Percentiles rank a stretch among this genome's conserved stretches.
phyloP scores from a whole-genome alignment of 2,113 vertebrate genomes.

The Dascyllus trimaculatus region DNA sequence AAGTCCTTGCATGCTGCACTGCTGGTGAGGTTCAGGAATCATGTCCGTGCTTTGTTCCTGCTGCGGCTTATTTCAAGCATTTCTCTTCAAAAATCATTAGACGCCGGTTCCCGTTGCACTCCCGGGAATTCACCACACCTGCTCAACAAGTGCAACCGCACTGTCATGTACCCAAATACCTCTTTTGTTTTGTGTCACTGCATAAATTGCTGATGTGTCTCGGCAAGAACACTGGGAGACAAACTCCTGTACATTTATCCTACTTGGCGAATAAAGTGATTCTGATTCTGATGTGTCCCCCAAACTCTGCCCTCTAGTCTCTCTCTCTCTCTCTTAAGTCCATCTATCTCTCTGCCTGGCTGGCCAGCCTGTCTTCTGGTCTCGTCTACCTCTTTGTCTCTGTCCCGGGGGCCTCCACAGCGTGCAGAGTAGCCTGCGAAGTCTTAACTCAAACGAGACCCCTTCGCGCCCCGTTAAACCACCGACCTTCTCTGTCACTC shows the following conservation, averaged over 20 bases:
- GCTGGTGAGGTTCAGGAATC: constrained; percentile 41
- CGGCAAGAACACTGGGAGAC: constrained; percentile 3
- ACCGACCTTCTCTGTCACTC: constrained; percentile 83
- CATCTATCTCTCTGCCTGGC: constrained; percentile 72
- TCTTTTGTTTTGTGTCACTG: constrained; percentile 36
- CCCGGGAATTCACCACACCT: constrained; percentile 33
- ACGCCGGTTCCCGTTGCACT: background rate
- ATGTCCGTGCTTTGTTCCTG: constrained; percentile 44
- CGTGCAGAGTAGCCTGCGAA: constrained; percentile 65
- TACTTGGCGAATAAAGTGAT: constrained; percentile 59
- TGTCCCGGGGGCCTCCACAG: constrained; percentile 66
- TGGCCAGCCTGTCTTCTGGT: constrained; percentile 65
- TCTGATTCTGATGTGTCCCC: constrained; percentile 63
- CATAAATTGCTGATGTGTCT: constrained; percentile 27
- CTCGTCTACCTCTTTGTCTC: constrained; percentile 71
- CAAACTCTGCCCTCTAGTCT: constrained; percentile 65
- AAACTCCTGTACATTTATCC: constrained; percentile 53
- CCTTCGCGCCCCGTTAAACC: constrained; percentile 79
- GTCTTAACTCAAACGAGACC: constrained; percentile 78
- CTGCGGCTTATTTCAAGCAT: constrained; percentile 11
- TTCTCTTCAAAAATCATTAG: constrained; percentile 38
- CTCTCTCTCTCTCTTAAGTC: constrained; percentile 55
- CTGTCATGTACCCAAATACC: constrained; percentile 20
- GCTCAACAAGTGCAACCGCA: constrained; percentile 61
- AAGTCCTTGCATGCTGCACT: constrained; percentile 21